Percentiles rank a stretch among this genome's conserved stretches.
phyloP scores from a whole-genome alignment of 2,797 vertebrate genomes.

The Hemitrygon akajei region DNA sequence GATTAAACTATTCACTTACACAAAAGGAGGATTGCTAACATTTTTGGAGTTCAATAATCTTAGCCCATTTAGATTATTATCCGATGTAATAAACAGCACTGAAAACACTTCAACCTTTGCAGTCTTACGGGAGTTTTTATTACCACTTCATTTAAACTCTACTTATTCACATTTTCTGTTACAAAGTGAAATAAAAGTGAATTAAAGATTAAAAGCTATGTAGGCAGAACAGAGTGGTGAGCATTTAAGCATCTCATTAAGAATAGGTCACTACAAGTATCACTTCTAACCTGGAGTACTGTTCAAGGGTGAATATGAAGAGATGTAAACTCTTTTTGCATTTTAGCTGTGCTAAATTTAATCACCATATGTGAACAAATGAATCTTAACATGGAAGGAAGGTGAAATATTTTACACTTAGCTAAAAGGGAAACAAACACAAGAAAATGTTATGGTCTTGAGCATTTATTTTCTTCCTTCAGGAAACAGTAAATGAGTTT shows the following conservation, averaged over 20 bases:
- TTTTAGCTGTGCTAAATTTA: neutral
- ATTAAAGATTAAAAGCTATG: neutral
- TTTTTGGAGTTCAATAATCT: too few species aligned
- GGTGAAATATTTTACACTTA: neutral
- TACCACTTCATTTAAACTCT: neutral
- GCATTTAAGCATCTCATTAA: neutral
- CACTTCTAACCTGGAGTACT: neutral
- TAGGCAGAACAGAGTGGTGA: neutral
- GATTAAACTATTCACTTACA: too few species aligned
- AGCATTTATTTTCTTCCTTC: neutral
- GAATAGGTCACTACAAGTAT: neutral
- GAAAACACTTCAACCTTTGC: constrained; percentile 7
- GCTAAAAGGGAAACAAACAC: neutral
- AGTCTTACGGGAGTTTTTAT: neutral
- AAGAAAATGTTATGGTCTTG: neutral
- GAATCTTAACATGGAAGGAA: neutral
- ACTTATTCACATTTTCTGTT: constrained; percentile 10
- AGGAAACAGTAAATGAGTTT: neutral
- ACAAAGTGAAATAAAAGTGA: neutral
- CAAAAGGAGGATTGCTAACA: too few species aligned
- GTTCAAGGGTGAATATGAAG: neutral
- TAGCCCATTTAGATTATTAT: neutral
- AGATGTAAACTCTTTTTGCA: neutral
- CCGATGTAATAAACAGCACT: neutral
- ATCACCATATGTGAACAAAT: neutral